These are phyloP conservation scores for Spea multiplicata DNA, from an alignment of 2,113 vertebrate species.

Conservation along the genomic window DNA sequence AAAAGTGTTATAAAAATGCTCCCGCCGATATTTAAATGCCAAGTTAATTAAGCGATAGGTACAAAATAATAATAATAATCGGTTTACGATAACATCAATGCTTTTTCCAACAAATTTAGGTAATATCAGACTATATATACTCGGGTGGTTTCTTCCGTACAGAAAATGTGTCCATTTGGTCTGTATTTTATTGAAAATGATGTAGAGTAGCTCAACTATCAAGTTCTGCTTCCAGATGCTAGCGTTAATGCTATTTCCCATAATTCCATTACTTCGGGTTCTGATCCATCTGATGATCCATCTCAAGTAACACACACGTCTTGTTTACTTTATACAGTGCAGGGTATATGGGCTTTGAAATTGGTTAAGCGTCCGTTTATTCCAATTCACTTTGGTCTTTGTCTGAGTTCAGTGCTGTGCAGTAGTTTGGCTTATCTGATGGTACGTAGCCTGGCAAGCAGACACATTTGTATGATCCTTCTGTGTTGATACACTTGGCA, in stretches of 20 bases:
- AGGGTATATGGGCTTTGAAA: slow-evolving; percentile 82
- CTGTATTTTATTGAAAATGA: slow-evolving; percentile 68
- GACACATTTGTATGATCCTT: slow-evolving; percentile 88
- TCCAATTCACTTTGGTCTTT: slow-evolving; percentile 71
- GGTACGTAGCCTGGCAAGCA: slow-evolving; percentile 85
- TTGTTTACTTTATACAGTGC: slow-evolving; percentile 87
- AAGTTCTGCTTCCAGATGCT: slow-evolving; percentile 56
- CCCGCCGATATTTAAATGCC: slow-evolving; percentile 72
- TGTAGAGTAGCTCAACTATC: slow-evolving; percentile 52
- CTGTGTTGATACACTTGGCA: slow-evolving; percentile 90
- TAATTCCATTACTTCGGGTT: slow-evolving; percentile 57
- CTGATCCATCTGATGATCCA: slow-evolving; percentile 67
- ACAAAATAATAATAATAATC: slow-evolving; percentile 61
- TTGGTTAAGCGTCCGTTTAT: slow-evolving; percentile 65
- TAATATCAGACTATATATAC: slow-evolving; percentile 75
- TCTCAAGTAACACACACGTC: slow-evolving; percentile 76
- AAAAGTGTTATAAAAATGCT: slow-evolving; percentile 71
- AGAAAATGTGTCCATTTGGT: slow-evolving; percentile 79
- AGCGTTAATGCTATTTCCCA: slow-evolving; percentile 59
- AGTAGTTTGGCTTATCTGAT: slow-evolving; percentile 90
- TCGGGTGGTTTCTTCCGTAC: slow-evolving; percentile 69
- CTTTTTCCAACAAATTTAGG: slow-evolving; percentile 69
- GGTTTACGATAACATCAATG: slow-evolving; percentile 75
- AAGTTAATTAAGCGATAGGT: slow-evolving; percentile 73
- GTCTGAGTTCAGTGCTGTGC: slow-evolving; percentile 71